Conservation (phyloP, 2,888 invertebrate genomes). For the Notodonta ziczac region DNA sequence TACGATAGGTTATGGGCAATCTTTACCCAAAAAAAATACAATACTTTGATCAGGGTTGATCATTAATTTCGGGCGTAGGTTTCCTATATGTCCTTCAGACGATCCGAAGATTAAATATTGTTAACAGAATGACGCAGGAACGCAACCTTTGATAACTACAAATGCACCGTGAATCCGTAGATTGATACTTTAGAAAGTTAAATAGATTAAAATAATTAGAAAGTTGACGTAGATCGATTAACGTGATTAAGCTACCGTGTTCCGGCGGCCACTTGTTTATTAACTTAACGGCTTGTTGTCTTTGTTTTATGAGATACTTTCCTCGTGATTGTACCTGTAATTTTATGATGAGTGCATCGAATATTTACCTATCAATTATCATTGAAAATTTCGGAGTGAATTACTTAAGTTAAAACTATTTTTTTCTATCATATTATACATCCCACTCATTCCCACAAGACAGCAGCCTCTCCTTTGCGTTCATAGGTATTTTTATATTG, state of each 20-base stretch:
- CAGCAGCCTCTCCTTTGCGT: too few relatives aligned
- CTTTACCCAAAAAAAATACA: too few relatives aligned
- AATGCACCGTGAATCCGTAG: conserved; percentile 3
- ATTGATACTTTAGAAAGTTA: conserved; percentile 4
- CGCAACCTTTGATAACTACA: not conserved
- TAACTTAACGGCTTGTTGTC: conserved; percentile 1
- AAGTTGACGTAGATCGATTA: conserved; percentile 6
- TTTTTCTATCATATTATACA: too few relatives aligned
- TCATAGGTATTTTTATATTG: too few relatives aligned
- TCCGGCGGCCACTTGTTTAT: conserved; percentile 3
- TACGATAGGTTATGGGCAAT: too few relatives aligned
- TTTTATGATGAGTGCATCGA: not conserved
- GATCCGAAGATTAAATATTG: not conserved
- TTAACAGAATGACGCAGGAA: not conserved
- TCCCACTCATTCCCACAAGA: too few relatives aligned
- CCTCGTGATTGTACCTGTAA: not conserved
- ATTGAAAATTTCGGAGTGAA: too few relatives aligned
- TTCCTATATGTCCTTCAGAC: too few relatives aligned
- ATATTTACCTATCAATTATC: not conserved
- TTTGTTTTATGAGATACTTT: conserved; percentile 2
- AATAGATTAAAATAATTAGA: conserved; percentile 6
- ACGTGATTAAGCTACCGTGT: conserved; percentile 6
- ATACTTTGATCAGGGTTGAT: too few relatives aligned
- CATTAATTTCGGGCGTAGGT: too few relatives aligned
- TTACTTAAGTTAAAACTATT: too few relatives aligned